Conservation (phyloP, 1,140 invertebrate genomes). For the Drosophila cardini region DNA sequence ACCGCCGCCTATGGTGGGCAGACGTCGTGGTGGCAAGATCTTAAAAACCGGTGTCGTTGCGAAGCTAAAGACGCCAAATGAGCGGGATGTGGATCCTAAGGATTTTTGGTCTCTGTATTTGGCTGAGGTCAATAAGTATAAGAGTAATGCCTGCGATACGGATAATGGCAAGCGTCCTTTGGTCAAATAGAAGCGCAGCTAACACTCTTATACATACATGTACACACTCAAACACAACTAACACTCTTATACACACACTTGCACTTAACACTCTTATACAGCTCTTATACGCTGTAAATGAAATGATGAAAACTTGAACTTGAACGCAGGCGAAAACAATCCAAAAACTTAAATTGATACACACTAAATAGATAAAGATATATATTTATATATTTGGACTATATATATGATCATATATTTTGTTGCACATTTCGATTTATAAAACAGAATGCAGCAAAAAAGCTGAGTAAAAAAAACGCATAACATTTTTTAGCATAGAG, state of each 20-base stretch:
- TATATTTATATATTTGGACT: not conserved
- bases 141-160: constrained; percentile 95
- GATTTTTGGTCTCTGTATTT: constrained; percentile 97
- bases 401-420: not conserved
- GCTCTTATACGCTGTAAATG: too few species aligned
- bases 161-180: constrained; percentile 95
- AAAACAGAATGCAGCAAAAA: not conserved
- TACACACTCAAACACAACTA: constrained; percentile 1
- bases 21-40: constrained; percentile 93
- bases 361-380: constrained; percentile 11
- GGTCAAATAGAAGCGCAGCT: constrained; percentile 90
- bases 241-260: constrained; percentile 11
- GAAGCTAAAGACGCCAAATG: constrained; percentile 89
- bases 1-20: constrained; percentile 87
- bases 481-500: constrained; percentile 8
- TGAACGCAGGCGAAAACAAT: constrained; percentile 25
- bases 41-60: constrained; percentile 95
- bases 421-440: constrained; percentile 6
- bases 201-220: constrained; percentile 50
- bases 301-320: constrained; percentile 9
- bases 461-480: not conserved
- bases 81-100: constrained; percentile 88
- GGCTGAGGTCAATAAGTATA: constrained; percentile 96
- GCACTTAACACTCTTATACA: constrained; percentile 1
- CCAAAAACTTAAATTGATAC: not conserved